These are phyloP conservation scores for Pelagia noctiluca DNA, from an alignment of 30 jellyfish, hydroid and myxozoan species.

Conservation along the genomic window DNA sequence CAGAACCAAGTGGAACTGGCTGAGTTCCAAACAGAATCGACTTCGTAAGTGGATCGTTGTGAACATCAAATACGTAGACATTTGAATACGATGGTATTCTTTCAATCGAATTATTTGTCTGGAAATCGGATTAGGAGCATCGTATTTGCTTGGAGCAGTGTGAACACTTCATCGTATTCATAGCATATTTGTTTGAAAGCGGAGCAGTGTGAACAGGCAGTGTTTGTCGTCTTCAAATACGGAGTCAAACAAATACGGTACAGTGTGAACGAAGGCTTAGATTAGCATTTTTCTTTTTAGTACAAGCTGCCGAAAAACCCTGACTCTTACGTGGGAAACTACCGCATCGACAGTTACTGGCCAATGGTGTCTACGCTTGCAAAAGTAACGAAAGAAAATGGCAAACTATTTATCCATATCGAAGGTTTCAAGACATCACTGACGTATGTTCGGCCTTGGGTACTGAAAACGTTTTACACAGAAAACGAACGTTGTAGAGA, in stretches of 20 bases:
- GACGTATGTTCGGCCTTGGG: slow-evolving; percentile 41
- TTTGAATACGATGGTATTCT: no score
- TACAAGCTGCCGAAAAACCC: slow-evolving; percentile 55
- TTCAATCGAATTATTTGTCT: no score
- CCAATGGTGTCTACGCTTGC: slow-evolving; percentile 55
- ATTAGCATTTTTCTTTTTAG: slow-evolving; percentile 11
- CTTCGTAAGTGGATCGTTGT: no score
- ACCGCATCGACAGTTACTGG: slow-evolving; percentile 64
- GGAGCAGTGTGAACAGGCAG: slow-evolving; percentile 6
- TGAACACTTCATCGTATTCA: background rate
- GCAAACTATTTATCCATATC: slow-evolving; percentile 13
- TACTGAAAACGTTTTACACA: slow-evolving; percentile 35
- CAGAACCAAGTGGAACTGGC: no score
- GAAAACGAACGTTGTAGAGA: slow-evolving; percentile 9
- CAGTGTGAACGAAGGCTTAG: slow-evolving; percentile 28
- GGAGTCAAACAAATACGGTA: background rate
- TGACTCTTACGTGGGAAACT: slow-evolving; percentile 61
- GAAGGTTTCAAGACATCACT: slow-evolving; percentile 65
- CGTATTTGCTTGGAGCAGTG: background rate
- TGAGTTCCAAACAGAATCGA: no score
- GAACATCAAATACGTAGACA: no score
- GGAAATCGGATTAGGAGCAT: no score
- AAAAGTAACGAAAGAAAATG: slow-evolving; percentile 26
- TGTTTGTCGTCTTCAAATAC: background rate
- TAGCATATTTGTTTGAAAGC: background rate